A percentile compares a stretch with the other conserved stretches of the same genome.
Evolutionary conservation across 2,797 vertebrate genomes (phyloP).

Genomic region (Taenioides sp.): DNA sequence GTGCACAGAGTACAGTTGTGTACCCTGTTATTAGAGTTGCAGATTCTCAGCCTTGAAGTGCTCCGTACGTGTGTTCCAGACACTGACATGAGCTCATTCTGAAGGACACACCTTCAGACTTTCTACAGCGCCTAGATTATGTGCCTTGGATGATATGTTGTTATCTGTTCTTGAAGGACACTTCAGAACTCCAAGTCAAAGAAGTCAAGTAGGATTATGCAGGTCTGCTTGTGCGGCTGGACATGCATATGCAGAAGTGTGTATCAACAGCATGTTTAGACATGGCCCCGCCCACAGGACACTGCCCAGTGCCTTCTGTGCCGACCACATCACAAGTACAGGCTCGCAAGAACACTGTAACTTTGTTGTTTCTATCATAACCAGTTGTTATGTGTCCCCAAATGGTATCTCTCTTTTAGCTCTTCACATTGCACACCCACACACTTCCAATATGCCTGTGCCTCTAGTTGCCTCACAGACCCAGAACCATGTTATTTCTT

Average conservation of each 20-base stretch:
- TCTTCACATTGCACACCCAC: constrained; percentile 51
- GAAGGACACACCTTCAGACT: constrained; percentile 68
- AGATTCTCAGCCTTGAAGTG: constrained; percentile 58
- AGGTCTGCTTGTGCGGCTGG: constrained; percentile 13
- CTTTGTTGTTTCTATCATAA: constrained; percentile 66
- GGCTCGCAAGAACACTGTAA: constrained; percentile 59
- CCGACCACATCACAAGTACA: constrained; percentile 51
- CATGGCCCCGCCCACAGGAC: constrained; percentile 38
- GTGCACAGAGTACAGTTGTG: constrained; percentile 34
- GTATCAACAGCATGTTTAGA: constrained; percentile 43
- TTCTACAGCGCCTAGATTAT: constrained; percentile 54
- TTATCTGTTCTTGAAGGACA: constrained; percentile 48
- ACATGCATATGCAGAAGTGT: constrained; percentile 43
- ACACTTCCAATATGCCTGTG: constrained; percentile 63
- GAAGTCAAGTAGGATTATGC: constrained; percentile 19
- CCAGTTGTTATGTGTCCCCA: constrained; percentile 63
- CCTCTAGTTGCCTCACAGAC: constrained; percentile 67
- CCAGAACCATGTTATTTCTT: constrained; percentile 60
- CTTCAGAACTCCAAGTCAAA: constrained; percentile 39
- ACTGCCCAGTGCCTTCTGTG: constrained; percentile 43
- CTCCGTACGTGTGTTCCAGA: constrained; percentile 57
- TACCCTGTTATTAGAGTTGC: constrained; percentile 41
- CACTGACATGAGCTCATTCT: constrained; percentile 60
- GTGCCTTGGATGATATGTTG: constrained; percentile 37
- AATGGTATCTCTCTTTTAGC: constrained; percentile 59